Percentiles rank a stretch among this genome's conserved stretches.
Evolutionary conservation across 1,140 invertebrate species (phyloP).

Genomic region (Heliconius hewitsoni): DNA sequence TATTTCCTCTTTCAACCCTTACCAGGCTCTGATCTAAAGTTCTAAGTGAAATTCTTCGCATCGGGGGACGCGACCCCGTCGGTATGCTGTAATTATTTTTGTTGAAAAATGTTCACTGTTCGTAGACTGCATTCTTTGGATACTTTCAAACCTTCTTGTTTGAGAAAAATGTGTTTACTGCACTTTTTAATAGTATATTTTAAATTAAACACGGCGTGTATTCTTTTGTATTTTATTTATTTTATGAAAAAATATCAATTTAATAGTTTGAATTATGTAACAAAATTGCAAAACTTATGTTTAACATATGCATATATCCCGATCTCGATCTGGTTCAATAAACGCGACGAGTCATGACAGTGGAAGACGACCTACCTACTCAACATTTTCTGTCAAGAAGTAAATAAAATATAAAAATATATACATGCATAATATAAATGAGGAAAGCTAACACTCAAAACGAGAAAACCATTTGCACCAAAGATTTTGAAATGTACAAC

Average conservation of each 20-base stretch:
- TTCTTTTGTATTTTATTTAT: not conserved
- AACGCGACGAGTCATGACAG: no score
- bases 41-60: conserved; percentile 50
- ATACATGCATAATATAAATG: not conserved
- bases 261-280: no score
- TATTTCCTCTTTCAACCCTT: conserved; percentile 14
- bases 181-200: not conserved
- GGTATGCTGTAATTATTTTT: conserved; percentile 43
- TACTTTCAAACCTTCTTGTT: not conserved
- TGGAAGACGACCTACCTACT: no score
- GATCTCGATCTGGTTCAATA: no score
- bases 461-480: conserved; percentile 35
- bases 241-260: not conserved
- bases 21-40: conserved; percentile 14
- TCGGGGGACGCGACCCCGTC: conserved; percentile 27
- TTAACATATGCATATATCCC: no score
- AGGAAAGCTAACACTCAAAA: conserved; percentile 17
- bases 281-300: no score
- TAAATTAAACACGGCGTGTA: not conserved
- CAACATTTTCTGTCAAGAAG: no score
- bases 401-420: not conserved
- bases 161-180: not conserved
- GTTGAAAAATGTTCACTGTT: conserved; percentile 33
- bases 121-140: conserved; percentile 17
- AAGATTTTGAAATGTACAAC: conserved; percentile 45